Percentiles rank a stretch among this genome's conserved stretches.
Conservation (phyloP, 2,113 vertebrate genomes). For the Eonycteris spelaea region DNA sequence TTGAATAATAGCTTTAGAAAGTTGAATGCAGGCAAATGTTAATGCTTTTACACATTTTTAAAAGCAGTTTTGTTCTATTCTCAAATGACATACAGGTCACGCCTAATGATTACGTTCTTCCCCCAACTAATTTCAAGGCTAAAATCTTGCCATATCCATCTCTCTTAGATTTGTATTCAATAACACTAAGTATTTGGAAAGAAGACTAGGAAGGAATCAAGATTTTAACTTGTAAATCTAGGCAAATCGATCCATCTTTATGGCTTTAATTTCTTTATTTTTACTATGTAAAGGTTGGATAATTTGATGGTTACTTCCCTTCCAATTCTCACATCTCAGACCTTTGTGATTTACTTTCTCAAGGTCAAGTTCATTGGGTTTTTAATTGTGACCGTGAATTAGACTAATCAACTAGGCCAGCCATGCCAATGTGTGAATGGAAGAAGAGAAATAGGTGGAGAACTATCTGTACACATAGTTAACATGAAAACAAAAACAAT, state of each 20-base stretch:
- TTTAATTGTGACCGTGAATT: not conserved
- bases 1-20: slow-evolving; percentile 46
- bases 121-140: slow-evolving; percentile 37
- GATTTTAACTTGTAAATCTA: slow-evolving; percentile 7
- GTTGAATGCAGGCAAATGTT: slow-evolving; percentile 44
- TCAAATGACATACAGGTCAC: slow-evolving; percentile 21
- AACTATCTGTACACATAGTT: not conserved
- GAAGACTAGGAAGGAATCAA: not conserved
- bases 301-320: not conserved
- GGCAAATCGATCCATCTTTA: slow-evolving; percentile 21
- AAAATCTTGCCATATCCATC: not conserved
- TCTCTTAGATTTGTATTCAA: slow-evolving; percentile 38
- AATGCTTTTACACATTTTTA: slow-evolving; percentile 37
- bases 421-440: not conserved
- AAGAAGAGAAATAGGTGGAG: not conserved
- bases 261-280: not conserved
- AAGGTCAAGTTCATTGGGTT: not conserved
- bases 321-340: not conserved
- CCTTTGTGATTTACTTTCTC: not conserved
- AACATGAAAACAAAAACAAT: not conserved
- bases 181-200: not conserved
- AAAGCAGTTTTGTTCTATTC: slow-evolving; percentile 43
- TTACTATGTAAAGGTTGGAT: not conserved
- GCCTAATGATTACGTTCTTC: slow-evolving; percentile 3
- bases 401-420: not conserved